Percentiles rank a stretch among this genome's conserved stretches.
These are phyloP conservation scores for Orthonevra nobilis DNA, from an alignment of 2,888 invertebrate species.

Conservation along the genomic window DNA sequence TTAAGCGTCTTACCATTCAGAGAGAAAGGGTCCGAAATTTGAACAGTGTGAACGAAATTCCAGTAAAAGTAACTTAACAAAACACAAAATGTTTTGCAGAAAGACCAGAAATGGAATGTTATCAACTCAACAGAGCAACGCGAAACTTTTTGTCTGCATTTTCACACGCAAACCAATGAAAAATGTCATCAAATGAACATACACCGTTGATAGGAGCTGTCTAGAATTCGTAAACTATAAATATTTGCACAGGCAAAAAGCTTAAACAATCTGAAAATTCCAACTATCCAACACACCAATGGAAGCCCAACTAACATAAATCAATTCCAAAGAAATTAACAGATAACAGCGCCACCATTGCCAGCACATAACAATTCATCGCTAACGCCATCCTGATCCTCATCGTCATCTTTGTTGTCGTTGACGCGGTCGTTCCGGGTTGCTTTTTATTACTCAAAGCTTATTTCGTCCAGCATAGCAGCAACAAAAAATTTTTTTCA, in stretches of 20 bases:
- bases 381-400: slow-evolving; percentile 49
- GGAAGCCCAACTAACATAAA: slow-evolving; percentile 49
- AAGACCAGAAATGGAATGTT: too few species aligned
- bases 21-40: too few species aligned
- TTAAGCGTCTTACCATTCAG: too few species aligned
- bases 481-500: slow-evolving; percentile 48
- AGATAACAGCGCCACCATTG: slow-evolving; percentile 63
- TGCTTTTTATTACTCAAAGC: slow-evolving; percentile 53
- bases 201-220: slow-evolving; percentile 47
- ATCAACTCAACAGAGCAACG: too few species aligned
- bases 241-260: slow-evolving; percentile 56
- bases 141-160: too few species aligned
- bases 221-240: slow-evolving; percentile 53
- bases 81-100: too few species aligned
- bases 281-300: slow-evolving; percentile 15
- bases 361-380: slow-evolving; percentile 64
- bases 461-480: slow-evolving; percentile 48
- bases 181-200: slow-evolving; percentile 26
- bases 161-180: slow-evolving; percentile 38
- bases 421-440: slow-evolving; percentile 57
- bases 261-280: slow-evolving; percentile 30
- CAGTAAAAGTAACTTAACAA: too few species aligned
- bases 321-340: slow-evolving; percentile 64
- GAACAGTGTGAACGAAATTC: too few species aligned
- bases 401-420: slow-evolving; percentile 15